These are phyloP conservation scores for Saguinus imperator DNA, from an alignment of 2,113 vertebrate species.

Conservation along the genomic window DNA sequence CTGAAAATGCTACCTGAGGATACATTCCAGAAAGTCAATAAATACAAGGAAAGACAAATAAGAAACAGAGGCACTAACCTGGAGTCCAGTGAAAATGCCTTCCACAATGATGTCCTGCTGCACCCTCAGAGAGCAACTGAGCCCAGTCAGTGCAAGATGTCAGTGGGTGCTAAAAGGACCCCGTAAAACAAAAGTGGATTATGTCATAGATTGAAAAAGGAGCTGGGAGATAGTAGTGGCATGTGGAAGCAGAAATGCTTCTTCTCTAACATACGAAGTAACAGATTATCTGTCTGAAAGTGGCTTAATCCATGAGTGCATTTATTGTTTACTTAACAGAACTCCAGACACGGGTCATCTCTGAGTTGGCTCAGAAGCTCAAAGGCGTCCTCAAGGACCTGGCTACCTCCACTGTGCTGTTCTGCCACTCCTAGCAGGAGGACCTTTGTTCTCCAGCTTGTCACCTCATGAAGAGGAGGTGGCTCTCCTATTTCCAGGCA, in stretches of 20 bases:
- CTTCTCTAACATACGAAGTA: background rate
- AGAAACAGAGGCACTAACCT: background rate
- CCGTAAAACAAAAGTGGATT: background rate
- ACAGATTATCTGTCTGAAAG: no score
- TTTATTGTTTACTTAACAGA: background rate
- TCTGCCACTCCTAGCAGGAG: background rate
- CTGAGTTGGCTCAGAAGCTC: background rate
- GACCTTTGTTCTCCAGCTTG: background rate
- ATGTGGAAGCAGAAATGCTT: background rate
- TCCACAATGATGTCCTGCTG: background rate
- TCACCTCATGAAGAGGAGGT: background rate
- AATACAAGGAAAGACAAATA: background rate
- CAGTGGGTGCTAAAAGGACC: background rate
- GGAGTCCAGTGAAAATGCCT: background rate
- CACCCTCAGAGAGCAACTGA: background rate
- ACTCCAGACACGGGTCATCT: background rate
- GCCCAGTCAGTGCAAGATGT: no score
- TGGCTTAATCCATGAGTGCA: no score
- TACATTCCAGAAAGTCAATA: background rate
- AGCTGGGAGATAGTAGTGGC: background rate
- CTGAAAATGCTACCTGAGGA: background rate
- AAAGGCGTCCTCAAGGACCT: fast-evolving
- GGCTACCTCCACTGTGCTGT: background rate
- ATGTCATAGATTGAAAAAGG: background rate
- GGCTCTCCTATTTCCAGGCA: background rate